phyloP scores from a whole-genome alignment of 2,888 invertebrate species.

The Apamea anceps region DNA sequence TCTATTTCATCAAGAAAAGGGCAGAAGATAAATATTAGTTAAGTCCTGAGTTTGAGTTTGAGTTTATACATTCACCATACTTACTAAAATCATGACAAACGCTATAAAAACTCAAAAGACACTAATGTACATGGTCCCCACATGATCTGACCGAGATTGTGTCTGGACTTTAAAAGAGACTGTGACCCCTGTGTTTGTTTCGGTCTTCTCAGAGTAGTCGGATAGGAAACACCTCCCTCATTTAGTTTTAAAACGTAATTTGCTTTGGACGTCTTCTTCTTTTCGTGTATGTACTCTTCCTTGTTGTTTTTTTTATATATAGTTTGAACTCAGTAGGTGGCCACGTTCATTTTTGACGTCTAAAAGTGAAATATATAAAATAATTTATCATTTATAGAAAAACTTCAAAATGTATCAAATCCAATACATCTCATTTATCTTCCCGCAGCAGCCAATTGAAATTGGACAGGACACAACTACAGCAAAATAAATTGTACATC shows the following conservation, averaged over 20 bases:
- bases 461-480: background rate
- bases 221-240: background rate
- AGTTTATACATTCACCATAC: too few relatives aligned
- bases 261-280: background rate
- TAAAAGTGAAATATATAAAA: background rate
- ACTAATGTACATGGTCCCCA: background rate
- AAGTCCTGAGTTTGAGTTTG: too few relatives aligned
- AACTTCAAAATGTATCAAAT: background rate
- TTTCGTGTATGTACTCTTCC: background rate
- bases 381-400: background rate
- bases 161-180: background rate
- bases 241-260: background rate
- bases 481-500: conserved; percentile 26
- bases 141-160: background rate
- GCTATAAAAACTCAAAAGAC: background rate
- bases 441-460: background rate
- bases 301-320: too few relatives aligned
- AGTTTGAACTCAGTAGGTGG: too few relatives aligned
- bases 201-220: background rate
- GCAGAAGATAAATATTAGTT: too few relatives aligned
- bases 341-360: too few relatives aligned
- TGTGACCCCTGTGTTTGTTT: background rate
- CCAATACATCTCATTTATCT: background rate
- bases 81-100: too few relatives aligned
- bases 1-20: too few relatives aligned